These are phyloP conservation scores for Macroglossus sobrinus DNA, from an alignment of 2,113 vertebrate genomes.

Conservation along the genomic window DNA sequence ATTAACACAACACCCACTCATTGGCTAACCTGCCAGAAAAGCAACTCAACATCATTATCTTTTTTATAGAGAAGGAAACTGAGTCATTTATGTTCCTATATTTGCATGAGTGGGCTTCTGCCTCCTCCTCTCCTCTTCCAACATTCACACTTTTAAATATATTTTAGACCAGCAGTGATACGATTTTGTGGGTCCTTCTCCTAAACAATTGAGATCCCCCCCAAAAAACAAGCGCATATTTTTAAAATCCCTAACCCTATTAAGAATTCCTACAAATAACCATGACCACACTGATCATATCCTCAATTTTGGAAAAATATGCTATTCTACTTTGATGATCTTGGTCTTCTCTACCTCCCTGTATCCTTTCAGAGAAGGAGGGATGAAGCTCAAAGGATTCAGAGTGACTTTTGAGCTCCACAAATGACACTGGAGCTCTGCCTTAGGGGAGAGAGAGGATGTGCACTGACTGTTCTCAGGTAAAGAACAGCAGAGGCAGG, in stretches of 20 bases:
- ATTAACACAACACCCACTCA: constrained; percentile 62
- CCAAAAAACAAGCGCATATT: background rate
- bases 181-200: background rate
- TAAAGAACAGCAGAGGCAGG: background rate
- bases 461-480: background rate
- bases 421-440: background rate
- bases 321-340: background rate
- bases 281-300: background rate
- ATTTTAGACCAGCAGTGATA: background rate
- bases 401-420: background rate
- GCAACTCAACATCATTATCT: background rate
- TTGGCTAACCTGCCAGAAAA: constrained; percentile 55
- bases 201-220: background rate
- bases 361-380: background rate
- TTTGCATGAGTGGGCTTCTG: constrained; percentile 46
- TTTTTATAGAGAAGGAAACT: constrained; percentile 52
- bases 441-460: background rate
- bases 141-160: background rate
- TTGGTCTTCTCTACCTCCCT: background rate
- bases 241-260: background rate
- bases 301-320: background rate
- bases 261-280: background rate
- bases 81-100: constrained; percentile 51
- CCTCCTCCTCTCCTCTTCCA: constrained; percentile 13
- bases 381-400: background rate